These are phyloP conservation scores for Ochropacha duplaris DNA, from an alignment of 2,888 invertebrate genomes.

Conservation along the genomic window DNA sequence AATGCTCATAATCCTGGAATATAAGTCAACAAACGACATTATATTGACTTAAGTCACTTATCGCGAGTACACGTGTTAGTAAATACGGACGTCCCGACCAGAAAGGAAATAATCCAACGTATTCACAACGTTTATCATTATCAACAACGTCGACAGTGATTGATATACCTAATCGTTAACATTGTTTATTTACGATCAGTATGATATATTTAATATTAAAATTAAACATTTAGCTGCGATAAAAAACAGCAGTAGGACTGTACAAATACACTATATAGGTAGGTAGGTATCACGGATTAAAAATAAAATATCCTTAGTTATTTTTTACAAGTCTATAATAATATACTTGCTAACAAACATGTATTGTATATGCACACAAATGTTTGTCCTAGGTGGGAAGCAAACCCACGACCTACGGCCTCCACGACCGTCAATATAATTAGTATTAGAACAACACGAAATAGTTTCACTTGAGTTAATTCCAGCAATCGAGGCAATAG, in stretches of 20 bases:
- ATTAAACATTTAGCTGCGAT: neutral
- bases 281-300: too few relatives aligned
- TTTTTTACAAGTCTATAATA: too few relatives aligned
- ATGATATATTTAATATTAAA: neutral
- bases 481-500: neutral
- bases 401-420: too few relatives aligned
- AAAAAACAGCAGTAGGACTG: neutral
- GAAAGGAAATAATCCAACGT: slow-evolving; percentile 67
- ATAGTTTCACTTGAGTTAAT: neutral
- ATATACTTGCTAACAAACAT: too few relatives aligned
- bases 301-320: too few relatives aligned
- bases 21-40: slow-evolving; percentile 20
- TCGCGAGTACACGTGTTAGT: slow-evolving; percentile 62
- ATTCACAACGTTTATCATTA: slow-evolving; percentile 61
- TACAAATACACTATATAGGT: neutral
- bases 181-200: slow-evolving; percentile 8
- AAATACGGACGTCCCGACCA: slow-evolving; percentile 48
- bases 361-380: too few relatives aligned
- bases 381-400: too few relatives aligned
- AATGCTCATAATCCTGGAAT: slow-evolving; percentile 28
- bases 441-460: too few relatives aligned
- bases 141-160: slow-evolving; percentile 51
- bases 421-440: too few relatives aligned
- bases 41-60: slow-evolving; percentile 32
- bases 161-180: slow-evolving; percentile 38